Conservation (phyloP, 2,797 vertebrate genomes). For the Microcaecilia unicolor region DNA sequence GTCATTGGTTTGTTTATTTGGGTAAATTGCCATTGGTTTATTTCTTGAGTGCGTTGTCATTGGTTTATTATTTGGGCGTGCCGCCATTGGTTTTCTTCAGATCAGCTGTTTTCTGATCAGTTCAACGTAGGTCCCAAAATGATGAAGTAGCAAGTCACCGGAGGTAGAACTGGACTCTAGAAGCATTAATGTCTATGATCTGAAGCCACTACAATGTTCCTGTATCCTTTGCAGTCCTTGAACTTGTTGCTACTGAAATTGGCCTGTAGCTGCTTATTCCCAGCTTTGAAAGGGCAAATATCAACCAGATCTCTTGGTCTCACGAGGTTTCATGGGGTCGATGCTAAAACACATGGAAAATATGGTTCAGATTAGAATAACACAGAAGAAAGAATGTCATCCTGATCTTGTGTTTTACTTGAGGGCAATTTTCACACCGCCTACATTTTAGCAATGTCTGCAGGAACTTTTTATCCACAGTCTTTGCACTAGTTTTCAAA, state of each 20-base stretch:
- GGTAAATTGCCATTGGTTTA: too few species aligned
- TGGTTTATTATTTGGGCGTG: too few species aligned
- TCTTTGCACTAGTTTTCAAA: too few species aligned
- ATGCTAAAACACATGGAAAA: conserved; percentile 29
- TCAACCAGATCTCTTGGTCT: conserved; percentile 43
- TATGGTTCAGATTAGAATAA: background rate
- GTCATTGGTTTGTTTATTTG: too few species aligned
- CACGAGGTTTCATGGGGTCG: conserved; percentile 38
- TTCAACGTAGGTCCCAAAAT: too few species aligned
- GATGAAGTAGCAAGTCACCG: too few species aligned
- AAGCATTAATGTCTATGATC: background rate
- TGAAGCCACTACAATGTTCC: conserved; percentile 26
- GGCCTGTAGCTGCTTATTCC: conserved; percentile 55
- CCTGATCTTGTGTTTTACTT: background rate
- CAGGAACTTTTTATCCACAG: too few species aligned
- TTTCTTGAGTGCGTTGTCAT: too few species aligned
- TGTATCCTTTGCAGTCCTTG: conserved; percentile 54
- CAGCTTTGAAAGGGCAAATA: conserved; percentile 50
- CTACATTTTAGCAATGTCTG: too few species aligned
- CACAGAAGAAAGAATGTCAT: background rate
- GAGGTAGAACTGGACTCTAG: background rate
- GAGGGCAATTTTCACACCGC: too few species aligned
- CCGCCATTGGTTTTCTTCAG: too few species aligned
- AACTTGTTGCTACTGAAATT: conserved; percentile 48
- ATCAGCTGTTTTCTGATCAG: too few species aligned